Percentiles rank a stretch among this genome's conserved stretches.
phyloP scores from a whole-genome alignment of 1,140 invertebrate genomes.

The Musca domestica region DNA sequence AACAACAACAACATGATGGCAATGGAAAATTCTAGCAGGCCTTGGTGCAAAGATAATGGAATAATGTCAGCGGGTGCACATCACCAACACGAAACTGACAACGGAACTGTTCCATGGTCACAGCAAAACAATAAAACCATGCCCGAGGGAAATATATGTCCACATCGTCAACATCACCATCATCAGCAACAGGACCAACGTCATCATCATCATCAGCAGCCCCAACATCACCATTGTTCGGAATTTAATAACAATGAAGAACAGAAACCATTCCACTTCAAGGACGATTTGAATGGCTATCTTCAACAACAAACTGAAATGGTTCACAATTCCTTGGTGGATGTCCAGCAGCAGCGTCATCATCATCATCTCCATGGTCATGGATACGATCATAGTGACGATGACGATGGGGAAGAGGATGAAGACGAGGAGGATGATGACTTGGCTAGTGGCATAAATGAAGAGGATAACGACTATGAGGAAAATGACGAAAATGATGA shows the following conservation, averaged over 20 bases:
- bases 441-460: constrained; percentile 5
- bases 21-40: constrained; percentile 16
- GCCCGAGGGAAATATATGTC: not conserved
- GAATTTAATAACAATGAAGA: constrained; percentile 35
- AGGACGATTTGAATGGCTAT: constrained; percentile 87
- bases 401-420: constrained; percentile 17
- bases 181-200: not conserved
- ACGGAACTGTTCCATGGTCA: too few relatives aligned
- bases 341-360: constrained; percentile 1
- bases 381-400: not conserved
- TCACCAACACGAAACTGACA: constrained; percentile 22
- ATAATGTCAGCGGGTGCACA: constrained; percentile 22
- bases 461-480: constrained; percentile 8
- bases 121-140: constrained; percentile 16
- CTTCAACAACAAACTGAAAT: constrained; percentile 81
- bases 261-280: constrained; percentile 64
- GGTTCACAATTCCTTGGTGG: constrained; percentile 73
- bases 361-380: not conserved
- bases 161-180: not conserved
- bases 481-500: not conserved
- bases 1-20: constrained; percentile 26
- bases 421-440: constrained; percentile 19
- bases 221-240: not conserved
- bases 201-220: not conserved
- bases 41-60: constrained; percentile 19